Percentiles rank a stretch among this genome's conserved stretches.
These are phyloP conservation scores for Erynnis tages DNA, from an alignment of 2,888 invertebrate species.

Conservation along the genomic window DNA sequence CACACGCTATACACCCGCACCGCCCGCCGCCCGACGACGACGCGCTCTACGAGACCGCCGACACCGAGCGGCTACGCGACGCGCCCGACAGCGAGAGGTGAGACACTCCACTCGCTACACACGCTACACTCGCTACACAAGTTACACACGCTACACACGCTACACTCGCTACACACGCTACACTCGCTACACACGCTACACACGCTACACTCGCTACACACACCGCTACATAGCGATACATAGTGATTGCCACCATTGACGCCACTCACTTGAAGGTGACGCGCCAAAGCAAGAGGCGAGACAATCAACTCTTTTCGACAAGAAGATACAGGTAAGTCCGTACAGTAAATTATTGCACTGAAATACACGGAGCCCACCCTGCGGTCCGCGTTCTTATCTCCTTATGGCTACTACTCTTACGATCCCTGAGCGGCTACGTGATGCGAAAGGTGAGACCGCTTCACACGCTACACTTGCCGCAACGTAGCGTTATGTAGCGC, in stretches of 20 bases:
- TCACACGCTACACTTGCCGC: no score
- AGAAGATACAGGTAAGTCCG: no score
- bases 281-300: constrained; percentile 95
- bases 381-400: no score
- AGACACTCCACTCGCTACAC: constrained; percentile 44
- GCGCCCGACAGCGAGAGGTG: constrained; percentile 95
- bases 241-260: constrained; percentile 82
- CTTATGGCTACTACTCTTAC: constrained; percentile 93
- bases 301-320: no score
- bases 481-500: no score
- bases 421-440: constrained; percentile 86
- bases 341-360: no score
- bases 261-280: constrained; percentile 94
- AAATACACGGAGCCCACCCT: no score
- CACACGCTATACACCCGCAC: constrained; percentile 57
- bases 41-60: constrained; percentile 93
- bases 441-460: constrained; percentile 89
- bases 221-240: constrained; percentile 62
- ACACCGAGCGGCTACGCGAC: constrained; percentile 86
- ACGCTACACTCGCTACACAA: no score
- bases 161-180: no score
- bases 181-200: no score
- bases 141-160: constrained; percentile 51
- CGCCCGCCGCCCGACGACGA: constrained; percentile 85
- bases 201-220: no score